Base-by-base conservation (phyloP, 2,113 vertebrate genomes). In the Colaptes auratus region DNA sequence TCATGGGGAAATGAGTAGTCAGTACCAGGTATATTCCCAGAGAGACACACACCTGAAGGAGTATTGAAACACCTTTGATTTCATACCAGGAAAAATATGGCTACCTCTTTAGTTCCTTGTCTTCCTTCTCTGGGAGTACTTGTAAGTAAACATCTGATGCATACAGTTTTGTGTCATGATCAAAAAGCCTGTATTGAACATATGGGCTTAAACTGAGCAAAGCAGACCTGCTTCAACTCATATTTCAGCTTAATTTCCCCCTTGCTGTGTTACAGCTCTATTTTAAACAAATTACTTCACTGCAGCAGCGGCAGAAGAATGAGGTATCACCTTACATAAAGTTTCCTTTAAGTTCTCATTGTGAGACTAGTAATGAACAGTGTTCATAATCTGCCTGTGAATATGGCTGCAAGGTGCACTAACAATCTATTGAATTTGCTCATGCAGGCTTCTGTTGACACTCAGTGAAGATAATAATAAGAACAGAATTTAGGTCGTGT, bases 341-440 rank as follows among this genome's bases (percentile, higher is more conserved):
- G 74, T 93, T 95, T 94, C 93, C 86, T 97, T 69, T 91, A 92
- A 95, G 92, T 96, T 86, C 84, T 95, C 52, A 1, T 28, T 82
- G 88, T 8, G 12, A 65, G 90, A 35, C 75, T 50, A 9, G 8
- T 85, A 82, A 67, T 36, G 53, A 87, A 24, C 58, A 50, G 3
- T 46, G 16, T 71, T 96, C 72, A 52, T 90, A 79, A 95, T 88
- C 58, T 84, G 63, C 39, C 73, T 91, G 53, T 28, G 39, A 78
- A 58, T 7, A 4, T 53, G 72, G 59, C 55, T 82, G 14, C 60
- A 61, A 60, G 14, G 17, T 31, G 25, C 55, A 86, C 46, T 77
- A 80, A 77, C 55, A 61, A 52, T 87, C 44, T 33, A 3, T 10
- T 60, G 91, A 56, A 78, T 84, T 24, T 25, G 10, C 31, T 94